phyloP scores from a whole-genome alignment of 2,888 invertebrate genomes.

The Stictocephala bisonia region DNA sequence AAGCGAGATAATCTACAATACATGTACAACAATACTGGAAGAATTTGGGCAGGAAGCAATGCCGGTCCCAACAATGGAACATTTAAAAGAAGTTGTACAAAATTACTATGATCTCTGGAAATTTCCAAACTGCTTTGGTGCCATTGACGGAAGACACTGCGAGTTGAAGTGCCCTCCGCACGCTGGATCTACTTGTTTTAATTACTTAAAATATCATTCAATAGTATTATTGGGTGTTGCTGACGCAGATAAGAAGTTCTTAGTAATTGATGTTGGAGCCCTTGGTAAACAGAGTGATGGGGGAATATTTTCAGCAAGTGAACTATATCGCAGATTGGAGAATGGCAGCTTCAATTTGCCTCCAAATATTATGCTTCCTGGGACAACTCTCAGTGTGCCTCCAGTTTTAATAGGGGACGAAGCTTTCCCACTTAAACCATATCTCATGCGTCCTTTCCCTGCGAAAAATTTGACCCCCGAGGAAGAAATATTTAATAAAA shows the following conservation, averaged over 20 bases:
- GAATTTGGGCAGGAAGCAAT: slow-evolving; percentile 1
- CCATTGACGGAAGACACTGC: slow-evolving; percentile 45
- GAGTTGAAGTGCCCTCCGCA: slow-evolving; percentile 31
- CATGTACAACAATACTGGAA: background rate
- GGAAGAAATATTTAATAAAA: background rate
- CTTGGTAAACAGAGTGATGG: slow-evolving; percentile 43
- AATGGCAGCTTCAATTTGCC: background rate
- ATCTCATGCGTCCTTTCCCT: slow-evolving; percentile 12
- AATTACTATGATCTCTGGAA: slow-evolving; percentile 35
- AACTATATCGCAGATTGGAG: slow-evolving; percentile 23
- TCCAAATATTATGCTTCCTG: slow-evolving; percentile 23
- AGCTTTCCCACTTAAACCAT: slow-evolving; percentile 16
- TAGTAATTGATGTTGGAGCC: slow-evolving; percentile 42
- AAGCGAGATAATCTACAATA: background rate
- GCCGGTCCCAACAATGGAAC: slow-evolving; percentile 4
- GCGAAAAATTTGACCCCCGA: slow-evolving; percentile 10
- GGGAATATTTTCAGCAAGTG: slow-evolving; percentile 17
- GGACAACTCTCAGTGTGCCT: slow-evolving; percentile 25
- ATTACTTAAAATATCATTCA: slow-evolving; percentile 42
- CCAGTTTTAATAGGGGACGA: slow-evolving; percentile 25
- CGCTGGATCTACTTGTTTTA: slow-evolving; percentile 40
- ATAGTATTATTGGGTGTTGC: slow-evolving; percentile 45
- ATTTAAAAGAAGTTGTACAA: background rate
- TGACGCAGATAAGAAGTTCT: slow-evolving; percentile 42
- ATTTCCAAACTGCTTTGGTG: slow-evolving; percentile 45